Percentiles rank a stretch among this genome's conserved stretches.
phyloP scores from a whole-genome alignment of 2,797 vertebrate species.

The Clarias laeviceps region DNA sequence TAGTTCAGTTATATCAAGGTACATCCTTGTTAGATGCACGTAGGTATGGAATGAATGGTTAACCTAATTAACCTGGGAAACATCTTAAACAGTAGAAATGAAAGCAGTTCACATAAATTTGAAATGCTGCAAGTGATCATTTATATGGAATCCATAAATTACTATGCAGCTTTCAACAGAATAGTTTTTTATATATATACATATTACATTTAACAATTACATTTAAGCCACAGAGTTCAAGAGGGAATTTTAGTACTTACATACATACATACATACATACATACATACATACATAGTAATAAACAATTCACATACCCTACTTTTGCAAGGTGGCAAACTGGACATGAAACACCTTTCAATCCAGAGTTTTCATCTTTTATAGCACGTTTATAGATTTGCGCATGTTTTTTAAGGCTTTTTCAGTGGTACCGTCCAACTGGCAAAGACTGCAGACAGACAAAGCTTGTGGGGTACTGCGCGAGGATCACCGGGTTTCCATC shows the following conservation, averaged over 20 bases:
- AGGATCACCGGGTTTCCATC: conserved; percentile 91
- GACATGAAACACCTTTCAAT: conserved; percentile 38
- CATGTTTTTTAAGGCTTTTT: conserved; percentile 38
- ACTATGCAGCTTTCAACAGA: conserved; percentile 37
- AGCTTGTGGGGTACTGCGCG: conserved; percentile 90
- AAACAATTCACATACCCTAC: conserved; percentile 30
- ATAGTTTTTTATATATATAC: conserved; percentile 43
- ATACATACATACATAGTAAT: conserved; percentile 28
- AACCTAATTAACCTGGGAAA: conserved; percentile 52
- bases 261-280: conserved; percentile 5
- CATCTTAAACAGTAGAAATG: conserved; percentile 58
- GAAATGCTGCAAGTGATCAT: conserved; percentile 49
- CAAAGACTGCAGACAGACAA: conserved; percentile 88
- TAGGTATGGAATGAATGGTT: conserved; percentile 28
- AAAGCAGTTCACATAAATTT: conserved; percentile 59
- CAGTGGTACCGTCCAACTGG: conserved; percentile 90
- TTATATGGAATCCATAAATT: conserved; percentile 45
- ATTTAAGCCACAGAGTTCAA: conserved; percentile 46
- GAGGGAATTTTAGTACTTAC: conserved; percentile 41
- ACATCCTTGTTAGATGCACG: conserved; percentile 19
- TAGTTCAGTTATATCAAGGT: conserved; percentile 40
- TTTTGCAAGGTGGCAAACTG: conserved; percentile 34
- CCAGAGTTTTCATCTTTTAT: conserved; percentile 13
- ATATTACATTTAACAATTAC: conserved; percentile 41
- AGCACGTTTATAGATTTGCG: conserved; percentile 7